Percentiles rank a stretch among this genome's conserved stretches.
Evolutionary conservation across 2,888 invertebrate species (phyloP).

Genomic region (Drosophila paranaensis): DNA sequence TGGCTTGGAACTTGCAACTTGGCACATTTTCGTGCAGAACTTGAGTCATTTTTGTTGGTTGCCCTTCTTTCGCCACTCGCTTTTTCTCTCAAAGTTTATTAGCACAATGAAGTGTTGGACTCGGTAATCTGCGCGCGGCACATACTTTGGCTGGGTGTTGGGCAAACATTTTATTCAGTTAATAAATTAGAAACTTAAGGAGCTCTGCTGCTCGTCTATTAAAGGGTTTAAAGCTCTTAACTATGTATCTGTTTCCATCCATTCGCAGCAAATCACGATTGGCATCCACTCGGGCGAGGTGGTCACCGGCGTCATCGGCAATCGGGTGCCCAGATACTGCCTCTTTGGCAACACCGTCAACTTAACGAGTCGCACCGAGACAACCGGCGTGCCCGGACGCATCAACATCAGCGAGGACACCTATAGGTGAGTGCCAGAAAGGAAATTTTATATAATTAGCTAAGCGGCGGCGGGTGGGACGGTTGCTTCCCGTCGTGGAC

Average conservation of each 20-base stretch:
- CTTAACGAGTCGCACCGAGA: conserved; percentile 96
- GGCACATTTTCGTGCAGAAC: conserved; percentile 30
- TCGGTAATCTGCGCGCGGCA: conserved; percentile 32
- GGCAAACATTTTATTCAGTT: conserved; percentile 27
- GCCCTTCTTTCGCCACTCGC: conserved; percentile 15
- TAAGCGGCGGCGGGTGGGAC: conserved; percentile 35
- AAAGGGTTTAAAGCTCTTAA: not conserved
- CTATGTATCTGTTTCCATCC: conserved; percentile 2
- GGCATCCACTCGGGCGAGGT: conserved; percentile 97
- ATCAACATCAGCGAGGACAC: conserved; percentile 97
- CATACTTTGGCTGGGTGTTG: conserved; percentile 22
- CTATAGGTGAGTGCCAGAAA: conserved; percentile 88
- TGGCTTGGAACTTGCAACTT: conserved; percentile 46
- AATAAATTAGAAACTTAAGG: conserved; percentile 24
- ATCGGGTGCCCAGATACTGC: conserved; percentile 96
- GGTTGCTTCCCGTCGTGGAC: conserved; percentile 23
- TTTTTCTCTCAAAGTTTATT: conserved; percentile 57
- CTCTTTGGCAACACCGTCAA: conserved; percentile 98
- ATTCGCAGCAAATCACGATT: conserved; percentile 93
- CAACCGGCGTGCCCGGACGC: conserved; percentile 94
- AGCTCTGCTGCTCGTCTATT: conserved; percentile 1
- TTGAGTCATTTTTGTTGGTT: conserved; percentile 43
- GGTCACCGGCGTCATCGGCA: conserved; percentile 97
- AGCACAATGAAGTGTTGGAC: conserved; percentile 68
- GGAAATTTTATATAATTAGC: conserved; percentile 22